Evolutionary conservation across 2,113 vertebrate genomes (phyloP).

Genomic region (Notarius lentiginosus): DNA sequence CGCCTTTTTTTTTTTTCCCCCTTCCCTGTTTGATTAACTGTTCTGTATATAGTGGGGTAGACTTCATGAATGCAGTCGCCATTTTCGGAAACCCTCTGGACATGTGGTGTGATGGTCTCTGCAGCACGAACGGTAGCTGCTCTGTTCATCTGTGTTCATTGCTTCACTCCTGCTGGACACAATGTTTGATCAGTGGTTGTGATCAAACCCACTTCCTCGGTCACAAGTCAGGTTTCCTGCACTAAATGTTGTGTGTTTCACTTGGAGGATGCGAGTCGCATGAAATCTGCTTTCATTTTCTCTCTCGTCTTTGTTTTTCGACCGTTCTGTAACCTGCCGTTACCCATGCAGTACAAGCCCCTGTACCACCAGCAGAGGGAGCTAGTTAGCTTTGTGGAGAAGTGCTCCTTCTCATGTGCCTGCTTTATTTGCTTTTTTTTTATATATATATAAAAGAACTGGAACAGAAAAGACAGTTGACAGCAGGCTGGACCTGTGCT

Average conservation of each 20-base stretch:
- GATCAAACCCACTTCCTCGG: slow-evolving; percentile 42
- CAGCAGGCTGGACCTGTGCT: slow-evolving; percentile 47
- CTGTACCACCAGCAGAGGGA: slow-evolving; percentile 53
- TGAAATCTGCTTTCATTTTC: background rate
- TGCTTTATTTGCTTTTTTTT: background rate
- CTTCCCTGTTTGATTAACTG: background rate
- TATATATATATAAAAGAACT: no score
- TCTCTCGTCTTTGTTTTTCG: slow-evolving; percentile 48
- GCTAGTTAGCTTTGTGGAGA: slow-evolving; percentile 27
- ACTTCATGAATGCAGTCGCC: background rate
- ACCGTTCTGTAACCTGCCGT: slow-evolving; percentile 37
- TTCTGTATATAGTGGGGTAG: slow-evolving; percentile 34
- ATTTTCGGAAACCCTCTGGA: background rate
- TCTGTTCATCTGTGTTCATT: slow-evolving; percentile 16
- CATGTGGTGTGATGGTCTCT: background rate
- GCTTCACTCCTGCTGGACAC: background rate
- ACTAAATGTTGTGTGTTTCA: slow-evolving; percentile 61
- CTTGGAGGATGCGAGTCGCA: slow-evolving; percentile 57
- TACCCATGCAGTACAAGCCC: background rate
- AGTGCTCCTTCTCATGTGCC: background rate
- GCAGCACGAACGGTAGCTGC: slow-evolving; percentile 52
- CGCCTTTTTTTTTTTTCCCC: background rate
- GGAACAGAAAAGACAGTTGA: slow-evolving; percentile 38
- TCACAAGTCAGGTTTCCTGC: slow-evolving; percentile 59
- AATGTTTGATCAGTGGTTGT: background rate